Conservation (phyloP, 2,888 invertebrate genomes). For the Oscheius sp. region DNA sequence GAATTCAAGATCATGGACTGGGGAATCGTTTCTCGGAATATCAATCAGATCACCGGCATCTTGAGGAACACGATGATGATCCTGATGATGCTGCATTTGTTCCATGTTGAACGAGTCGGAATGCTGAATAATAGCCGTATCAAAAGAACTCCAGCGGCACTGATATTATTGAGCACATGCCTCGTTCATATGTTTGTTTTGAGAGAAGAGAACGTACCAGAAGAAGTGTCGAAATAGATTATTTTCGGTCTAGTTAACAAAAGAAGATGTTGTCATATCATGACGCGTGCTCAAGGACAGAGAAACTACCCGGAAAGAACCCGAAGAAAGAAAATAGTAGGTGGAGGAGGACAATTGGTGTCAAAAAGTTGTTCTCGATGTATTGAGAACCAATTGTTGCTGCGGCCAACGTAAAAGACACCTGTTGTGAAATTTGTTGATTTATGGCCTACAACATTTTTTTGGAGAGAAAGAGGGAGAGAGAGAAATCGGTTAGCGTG, state of each 20-base stretch:
- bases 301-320: too few species aligned
- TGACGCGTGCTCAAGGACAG: too few species aligned
- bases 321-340: not conserved
- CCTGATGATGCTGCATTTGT: conserved; percentile 13
- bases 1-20: conserved; percentile 8
- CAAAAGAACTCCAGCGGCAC: too few species aligned
- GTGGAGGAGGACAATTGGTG: conserved; percentile 1
- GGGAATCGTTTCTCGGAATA: conserved; percentile 22
- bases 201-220: too few species aligned
- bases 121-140: conserved; percentile 4
- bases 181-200: too few species aligned
- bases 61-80: conserved; percentile 2
- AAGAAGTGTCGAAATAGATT: too few species aligned
- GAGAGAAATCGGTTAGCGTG: conserved; percentile 8
- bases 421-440: conserved; percentile 22
- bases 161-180: too few species aligned
- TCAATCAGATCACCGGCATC: conserved; percentile 31
- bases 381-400: not conserved
- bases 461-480: not conserved
- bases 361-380: conserved; percentile 13
- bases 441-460: not conserved
- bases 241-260: too few species aligned
- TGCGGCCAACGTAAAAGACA: conserved; percentile 15
- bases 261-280: too few species aligned
- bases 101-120: conserved; percentile 7